phyloP scores from a whole-genome alignment of 2,888 invertebrate species.

The Entomobrya multifasciata region DNA sequence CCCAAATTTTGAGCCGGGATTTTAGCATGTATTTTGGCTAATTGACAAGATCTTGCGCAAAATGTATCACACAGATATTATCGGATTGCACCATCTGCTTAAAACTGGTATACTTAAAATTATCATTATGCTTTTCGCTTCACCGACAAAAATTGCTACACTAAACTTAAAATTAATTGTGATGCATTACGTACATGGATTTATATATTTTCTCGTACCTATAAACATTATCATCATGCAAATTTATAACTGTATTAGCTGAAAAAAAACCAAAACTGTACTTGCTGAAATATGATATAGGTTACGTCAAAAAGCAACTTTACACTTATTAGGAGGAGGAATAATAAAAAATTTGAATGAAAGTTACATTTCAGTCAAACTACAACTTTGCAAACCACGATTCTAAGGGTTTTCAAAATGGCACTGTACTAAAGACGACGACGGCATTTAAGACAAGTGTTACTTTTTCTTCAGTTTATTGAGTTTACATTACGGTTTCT shows the following conservation, averaged over 20 bases:
- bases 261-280: constrained; percentile 32
- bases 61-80: constrained; percentile 20
- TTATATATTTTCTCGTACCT: not conserved
- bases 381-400: not conserved
- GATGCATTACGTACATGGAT: not conserved
- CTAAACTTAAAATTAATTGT: no score
- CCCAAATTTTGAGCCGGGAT: not conserved
- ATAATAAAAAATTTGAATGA: constrained; percentile 19
- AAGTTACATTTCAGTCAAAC: constrained; percentile 20
- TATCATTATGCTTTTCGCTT: not conserved
- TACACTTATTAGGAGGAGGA: constrained; percentile 3
- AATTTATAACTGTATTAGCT: constrained; percentile 48
- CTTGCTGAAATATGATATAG: constrained; percentile 50
- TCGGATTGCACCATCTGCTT: constrained; percentile 13
- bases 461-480: not conserved
- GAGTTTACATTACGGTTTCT: constrained; percentile 42
- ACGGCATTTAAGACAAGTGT: constrained; percentile 17
- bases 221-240: constrained; percentile 33
- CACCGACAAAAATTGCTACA: not conserved
- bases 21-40: constrained; percentile 10
- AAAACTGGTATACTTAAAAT: not conserved
- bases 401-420: not conserved
- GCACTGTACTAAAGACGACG: not conserved
- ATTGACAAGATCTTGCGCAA: constrained; percentile 5
- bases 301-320: constrained; percentile 40